phyloP scores from a whole-genome alignment of 2,797 vertebrate genomes.

The Poecilia gillii region DNA sequence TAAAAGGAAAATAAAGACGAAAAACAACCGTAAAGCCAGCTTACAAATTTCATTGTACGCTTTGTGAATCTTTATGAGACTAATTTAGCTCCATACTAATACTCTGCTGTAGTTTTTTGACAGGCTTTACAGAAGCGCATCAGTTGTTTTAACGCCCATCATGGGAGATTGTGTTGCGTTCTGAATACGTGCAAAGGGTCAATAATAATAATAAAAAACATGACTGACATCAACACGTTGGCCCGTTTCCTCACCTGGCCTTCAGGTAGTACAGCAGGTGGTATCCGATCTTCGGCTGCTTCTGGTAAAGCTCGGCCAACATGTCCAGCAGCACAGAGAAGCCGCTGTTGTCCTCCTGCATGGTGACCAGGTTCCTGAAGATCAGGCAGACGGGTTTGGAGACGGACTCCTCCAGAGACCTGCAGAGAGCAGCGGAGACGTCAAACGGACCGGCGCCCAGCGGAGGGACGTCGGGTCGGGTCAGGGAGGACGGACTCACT shows the following conservation, averaged over 20 bases:
- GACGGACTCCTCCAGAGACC: conserved; percentile 95
- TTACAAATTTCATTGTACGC: no score
- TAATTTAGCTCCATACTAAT: no score
- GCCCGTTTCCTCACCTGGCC: conserved; percentile 63
- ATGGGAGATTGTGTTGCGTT: no score
- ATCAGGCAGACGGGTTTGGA: conserved; percentile 94
- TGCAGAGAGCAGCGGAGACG: conserved; percentile 46
- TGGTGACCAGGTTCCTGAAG: conserved; percentile 96
- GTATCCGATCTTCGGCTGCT: conserved; percentile 96
- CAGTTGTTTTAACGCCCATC: no score
- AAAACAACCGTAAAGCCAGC: no score
- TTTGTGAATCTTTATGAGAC: no score
- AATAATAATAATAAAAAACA: no score
- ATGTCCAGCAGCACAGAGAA: conserved; percentile 94
- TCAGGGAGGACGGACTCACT: conserved; percentile 77
- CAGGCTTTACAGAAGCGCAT: no score
- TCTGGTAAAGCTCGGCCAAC: conserved; percentile 95
- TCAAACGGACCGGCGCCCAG: conserved; percentile 2
- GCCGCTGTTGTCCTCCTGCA: conserved; percentile 97
- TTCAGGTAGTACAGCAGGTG: conserved; percentile 96
- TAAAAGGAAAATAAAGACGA: no score
- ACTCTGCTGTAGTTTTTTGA: no score
- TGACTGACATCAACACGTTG: no score
- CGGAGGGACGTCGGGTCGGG: neutral
- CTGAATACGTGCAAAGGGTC: no score